Evolutionary conservation across 2,113 vertebrate species (phyloP).

Genomic region (Butorides virescens): DNA sequence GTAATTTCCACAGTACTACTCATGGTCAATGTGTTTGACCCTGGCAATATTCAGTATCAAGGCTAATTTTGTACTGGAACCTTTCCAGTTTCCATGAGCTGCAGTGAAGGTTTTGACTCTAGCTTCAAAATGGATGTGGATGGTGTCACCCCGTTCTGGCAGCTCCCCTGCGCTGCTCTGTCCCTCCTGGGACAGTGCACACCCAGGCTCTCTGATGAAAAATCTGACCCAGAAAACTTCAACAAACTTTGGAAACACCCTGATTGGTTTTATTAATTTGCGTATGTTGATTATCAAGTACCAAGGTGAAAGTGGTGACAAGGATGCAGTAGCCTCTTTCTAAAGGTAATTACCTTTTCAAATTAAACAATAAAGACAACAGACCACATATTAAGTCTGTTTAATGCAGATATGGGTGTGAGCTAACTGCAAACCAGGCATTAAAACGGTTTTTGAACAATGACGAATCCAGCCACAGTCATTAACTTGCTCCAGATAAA

Average conservation of each 20-base stretch:
- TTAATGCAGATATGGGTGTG: not conserved
- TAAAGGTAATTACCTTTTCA: not conserved
- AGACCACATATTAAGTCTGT: not conserved
- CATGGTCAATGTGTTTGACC: not conserved
- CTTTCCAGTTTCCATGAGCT: not conserved
- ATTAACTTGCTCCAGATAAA: not conserved
- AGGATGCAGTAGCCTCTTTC: not conserved
- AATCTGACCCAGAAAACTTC: not conserved
- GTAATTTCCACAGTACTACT: not conserved
- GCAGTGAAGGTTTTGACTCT: not conserved
- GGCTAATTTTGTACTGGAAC: not conserved
- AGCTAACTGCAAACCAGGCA: not conserved
- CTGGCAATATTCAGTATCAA: not conserved
- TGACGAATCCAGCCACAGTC: not conserved
- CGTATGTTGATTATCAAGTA: not conserved
- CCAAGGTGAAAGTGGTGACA: not conserved
- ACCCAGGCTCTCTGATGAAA: not conserved
- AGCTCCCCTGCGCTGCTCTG: not conserved
- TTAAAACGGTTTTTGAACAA: not conserved
- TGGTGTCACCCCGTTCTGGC: not conserved
- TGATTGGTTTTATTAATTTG: not conserved
- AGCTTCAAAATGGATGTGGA: not conserved
- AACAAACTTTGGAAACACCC: not conserved
- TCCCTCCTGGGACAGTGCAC: accelerated
- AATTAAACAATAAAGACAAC: not conserved